Evolutionary conservation across 1,140 invertebrate species (phyloP).

Genomic region (Danaus melanippus): DNA sequence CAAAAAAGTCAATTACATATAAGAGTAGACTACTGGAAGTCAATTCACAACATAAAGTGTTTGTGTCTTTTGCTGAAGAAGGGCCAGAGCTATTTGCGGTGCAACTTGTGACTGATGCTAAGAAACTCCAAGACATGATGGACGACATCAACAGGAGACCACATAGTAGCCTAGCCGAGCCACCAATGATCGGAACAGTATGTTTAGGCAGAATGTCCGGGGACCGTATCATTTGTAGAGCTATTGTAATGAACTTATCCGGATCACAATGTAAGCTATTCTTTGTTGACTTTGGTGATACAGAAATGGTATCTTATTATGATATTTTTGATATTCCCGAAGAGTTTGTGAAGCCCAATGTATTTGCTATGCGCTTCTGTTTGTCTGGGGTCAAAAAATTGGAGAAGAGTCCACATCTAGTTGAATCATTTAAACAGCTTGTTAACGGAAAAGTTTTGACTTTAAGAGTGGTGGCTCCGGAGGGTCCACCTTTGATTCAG

Average conservation of each 20-base stretch:
- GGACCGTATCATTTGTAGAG: conserved; percentile 78
- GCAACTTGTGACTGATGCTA: conserved; percentile 74
- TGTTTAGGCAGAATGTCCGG: conserved; percentile 79
- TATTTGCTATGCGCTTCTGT: conserved; percentile 81
- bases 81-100: conserved; percentile 83
- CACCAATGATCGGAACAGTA: conserved; percentile 78
- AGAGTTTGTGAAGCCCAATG: conserved; percentile 77
- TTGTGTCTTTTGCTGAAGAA: conserved; percentile 82
- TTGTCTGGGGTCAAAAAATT: conserved; percentile 78
- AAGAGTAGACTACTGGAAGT: conserved; percentile 74
- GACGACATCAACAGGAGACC: conserved; percentile 75
- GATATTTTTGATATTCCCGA: conserved; percentile 82
- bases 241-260: conserved; percentile 79
- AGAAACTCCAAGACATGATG: conserved; percentile 77
- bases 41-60: conserved; percentile 76
- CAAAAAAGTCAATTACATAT: conserved; percentile 70
- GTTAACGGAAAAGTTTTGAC: conserved; percentile 75
- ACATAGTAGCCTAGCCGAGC: conserved; percentile 74
- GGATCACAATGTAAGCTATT: conserved; percentile 76
- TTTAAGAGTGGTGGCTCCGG: conserved; percentile 76
- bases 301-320: conserved; percentile 77
- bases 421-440: conserved; percentile 78
- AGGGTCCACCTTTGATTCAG: conserved; percentile 79
- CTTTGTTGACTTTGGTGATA: conserved; percentile 85
- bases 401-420: conserved; percentile 77